A percentile compares a stretch with the other conserved stretches of the same genome.
Conservation (phyloP, 1,140 invertebrate species). For the Neodiprion fabricii region DNA sequence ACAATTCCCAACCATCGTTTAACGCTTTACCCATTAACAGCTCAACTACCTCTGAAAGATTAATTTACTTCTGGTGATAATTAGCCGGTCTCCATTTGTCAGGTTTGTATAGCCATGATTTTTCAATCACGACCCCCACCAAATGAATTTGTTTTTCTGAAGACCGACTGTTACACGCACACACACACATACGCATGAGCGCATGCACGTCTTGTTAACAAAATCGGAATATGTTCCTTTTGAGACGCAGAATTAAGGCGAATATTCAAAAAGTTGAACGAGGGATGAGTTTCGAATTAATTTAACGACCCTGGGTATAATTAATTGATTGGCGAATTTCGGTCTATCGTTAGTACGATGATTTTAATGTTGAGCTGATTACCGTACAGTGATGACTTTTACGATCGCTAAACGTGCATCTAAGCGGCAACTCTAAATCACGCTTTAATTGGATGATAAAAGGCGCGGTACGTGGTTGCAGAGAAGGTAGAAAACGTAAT, state of each 20-base stretch:
- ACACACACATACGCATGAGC: too few species aligned
- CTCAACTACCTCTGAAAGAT: conserved; percentile 47
- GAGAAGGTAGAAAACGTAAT: too few species aligned
- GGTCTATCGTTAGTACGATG: conserved; percentile 5
- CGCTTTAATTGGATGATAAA: conserved; percentile 12
- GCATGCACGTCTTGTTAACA: too few species aligned
- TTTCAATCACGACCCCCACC: conserved; percentile 45
- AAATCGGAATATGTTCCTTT: too few species aligned
- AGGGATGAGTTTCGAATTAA: not conserved
- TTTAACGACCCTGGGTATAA: not conserved
- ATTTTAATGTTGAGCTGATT: conserved; percentile 14
- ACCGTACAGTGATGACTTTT: conserved; percentile 3
- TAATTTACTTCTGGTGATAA: conserved; percentile 52
- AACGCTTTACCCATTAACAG: conserved; percentile 41
- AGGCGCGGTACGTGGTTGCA: too few species aligned
- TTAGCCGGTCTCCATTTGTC: conserved; percentile 50
- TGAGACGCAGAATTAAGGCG: too few species aligned
- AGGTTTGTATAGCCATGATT: conserved; percentile 36
- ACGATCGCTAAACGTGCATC: conserved; percentile 10
- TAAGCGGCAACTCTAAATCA: conserved; percentile 16
- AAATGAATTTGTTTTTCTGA: conserved; percentile 23
- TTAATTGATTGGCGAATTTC: conserved; percentile 14
- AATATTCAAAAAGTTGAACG: not conserved
- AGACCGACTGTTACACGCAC: too few species aligned
- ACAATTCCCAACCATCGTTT: conserved; percentile 31